phyloP scores from a whole-genome alignment of 2,888 invertebrate species.

The Himalopsyche anomala region DNA sequence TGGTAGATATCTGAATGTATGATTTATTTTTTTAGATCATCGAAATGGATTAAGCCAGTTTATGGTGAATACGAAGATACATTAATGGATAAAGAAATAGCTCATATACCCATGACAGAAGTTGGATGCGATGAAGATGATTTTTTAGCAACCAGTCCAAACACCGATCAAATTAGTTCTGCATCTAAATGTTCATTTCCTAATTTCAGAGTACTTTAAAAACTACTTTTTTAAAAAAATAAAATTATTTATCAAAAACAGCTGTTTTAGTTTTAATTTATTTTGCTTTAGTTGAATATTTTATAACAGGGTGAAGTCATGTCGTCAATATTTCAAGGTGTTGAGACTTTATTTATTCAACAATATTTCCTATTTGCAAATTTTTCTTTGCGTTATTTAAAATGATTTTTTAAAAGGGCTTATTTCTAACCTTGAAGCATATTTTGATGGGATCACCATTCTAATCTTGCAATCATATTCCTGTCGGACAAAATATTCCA shows the following conservation, averaged over 20 bases:
- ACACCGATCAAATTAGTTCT: conserved; percentile 49
- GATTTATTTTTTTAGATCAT: conserved; percentile 71
- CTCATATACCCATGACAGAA: conserved; percentile 71
- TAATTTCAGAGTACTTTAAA: conserved; percentile 50
- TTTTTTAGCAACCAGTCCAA: conserved; percentile 69
- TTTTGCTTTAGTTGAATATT: not conserved
- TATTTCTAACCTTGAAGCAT: too few relatives aligned
- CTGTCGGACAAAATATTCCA: too few relatives aligned
- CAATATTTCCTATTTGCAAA: too few relatives aligned
- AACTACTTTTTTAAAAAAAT: not conserved
- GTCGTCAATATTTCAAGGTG: too few relatives aligned
- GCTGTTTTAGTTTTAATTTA: not conserved
- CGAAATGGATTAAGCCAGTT: conserved; percentile 74
- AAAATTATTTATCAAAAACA: conserved; percentile 8
- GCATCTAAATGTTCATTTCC: conserved; percentile 58
- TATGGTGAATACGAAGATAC: conserved; percentile 77
- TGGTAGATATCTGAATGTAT: not conserved
- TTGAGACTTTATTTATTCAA: too few relatives aligned
- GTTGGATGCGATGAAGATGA: conserved; percentile 76
- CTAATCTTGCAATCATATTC: too few relatives aligned
- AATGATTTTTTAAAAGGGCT: too few relatives aligned
- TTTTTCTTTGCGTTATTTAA: too few relatives aligned
- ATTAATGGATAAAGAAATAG: conserved; percentile 69
- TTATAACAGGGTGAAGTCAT: too few relatives aligned
- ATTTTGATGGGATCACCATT: too few relatives aligned